Percentiles rank a stretch among this genome's conserved stretches.
Conservation (phyloP, 1,140 invertebrate genomes). For the Zeugodacus cucurbitae region DNA sequence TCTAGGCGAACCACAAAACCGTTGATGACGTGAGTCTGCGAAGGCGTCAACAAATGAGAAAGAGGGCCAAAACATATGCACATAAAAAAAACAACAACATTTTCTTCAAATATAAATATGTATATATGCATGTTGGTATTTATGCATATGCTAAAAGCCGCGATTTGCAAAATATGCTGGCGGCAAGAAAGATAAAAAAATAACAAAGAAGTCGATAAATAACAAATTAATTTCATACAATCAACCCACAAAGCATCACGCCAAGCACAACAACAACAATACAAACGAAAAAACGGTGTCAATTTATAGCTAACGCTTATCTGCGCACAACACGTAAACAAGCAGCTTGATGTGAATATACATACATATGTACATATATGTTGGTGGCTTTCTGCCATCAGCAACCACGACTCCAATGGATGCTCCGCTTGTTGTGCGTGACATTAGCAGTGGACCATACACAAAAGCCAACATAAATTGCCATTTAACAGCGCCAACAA, state of each 20-base stretch:
- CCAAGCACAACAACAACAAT: not conserved
- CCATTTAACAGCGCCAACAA: not conserved
- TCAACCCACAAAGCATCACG: not conserved
- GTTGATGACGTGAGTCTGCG: not conserved
- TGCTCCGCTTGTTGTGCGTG: not conserved
- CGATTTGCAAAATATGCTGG: slow-evolving; percentile 2
- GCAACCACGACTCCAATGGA: not conserved
- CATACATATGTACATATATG: not conserved
- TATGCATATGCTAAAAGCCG: not conserved
- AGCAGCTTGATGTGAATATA: not conserved
- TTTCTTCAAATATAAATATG: not conserved
- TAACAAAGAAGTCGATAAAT: not conserved
- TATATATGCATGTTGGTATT: not conserved
- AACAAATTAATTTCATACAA: not conserved
- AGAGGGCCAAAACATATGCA: not conserved
- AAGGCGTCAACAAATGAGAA: slow-evolving; percentile 3
- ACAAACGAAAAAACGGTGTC: slow-evolving; percentile 13
- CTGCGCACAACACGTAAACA: not conserved
- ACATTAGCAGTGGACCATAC: not conserved
- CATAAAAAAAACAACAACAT: not conserved
- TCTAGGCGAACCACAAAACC: slow-evolving; percentile 60
- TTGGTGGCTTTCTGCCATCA: not conserved
- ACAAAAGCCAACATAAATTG: not conserved
- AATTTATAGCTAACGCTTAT: not conserved
- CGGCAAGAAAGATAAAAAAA: not conserved